Evolutionary conservation across 2,113 vertebrate species (phyloP).

Genomic region (Aphelocoma coerulescens): DNA sequence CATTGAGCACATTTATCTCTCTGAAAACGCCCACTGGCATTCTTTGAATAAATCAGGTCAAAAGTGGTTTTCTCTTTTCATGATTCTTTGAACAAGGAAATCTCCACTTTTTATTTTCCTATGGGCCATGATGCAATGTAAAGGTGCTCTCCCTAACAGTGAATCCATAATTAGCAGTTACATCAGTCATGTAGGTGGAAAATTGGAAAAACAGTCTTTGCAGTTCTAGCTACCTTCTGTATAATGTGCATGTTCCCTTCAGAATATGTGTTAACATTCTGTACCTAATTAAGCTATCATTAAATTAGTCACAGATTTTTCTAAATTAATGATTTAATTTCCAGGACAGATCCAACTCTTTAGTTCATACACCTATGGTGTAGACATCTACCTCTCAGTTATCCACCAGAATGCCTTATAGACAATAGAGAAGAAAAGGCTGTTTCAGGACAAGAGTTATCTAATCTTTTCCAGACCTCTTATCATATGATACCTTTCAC

Average conservation of each 20-base stretch:
- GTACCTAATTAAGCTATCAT: not conserved
- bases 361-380: not conserved
- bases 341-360: not conserved
- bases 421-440: not conserved
- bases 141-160: not conserved
- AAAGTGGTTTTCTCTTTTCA: not conserved
- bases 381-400: not conserved
- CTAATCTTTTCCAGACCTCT: not conserved
- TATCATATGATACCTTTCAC: not conserved
- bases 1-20: not conserved
- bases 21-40: fast-evolving
- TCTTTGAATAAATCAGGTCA: not conserved
- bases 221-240: not conserved
- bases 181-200: not conserved
- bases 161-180: not conserved
- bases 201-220: not conserved
- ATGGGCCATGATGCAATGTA: not conserved
- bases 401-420: not conserved
- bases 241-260: not conserved
- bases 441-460: not conserved
- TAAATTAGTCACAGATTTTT: not conserved
- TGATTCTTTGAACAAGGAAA: not conserved
- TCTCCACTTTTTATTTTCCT: not conserved
- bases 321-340: not conserved
- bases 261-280: not conserved